phyloP scores from a whole-genome alignment of 2,113 vertebrate genomes.

The Rynchops niger region DNA sequence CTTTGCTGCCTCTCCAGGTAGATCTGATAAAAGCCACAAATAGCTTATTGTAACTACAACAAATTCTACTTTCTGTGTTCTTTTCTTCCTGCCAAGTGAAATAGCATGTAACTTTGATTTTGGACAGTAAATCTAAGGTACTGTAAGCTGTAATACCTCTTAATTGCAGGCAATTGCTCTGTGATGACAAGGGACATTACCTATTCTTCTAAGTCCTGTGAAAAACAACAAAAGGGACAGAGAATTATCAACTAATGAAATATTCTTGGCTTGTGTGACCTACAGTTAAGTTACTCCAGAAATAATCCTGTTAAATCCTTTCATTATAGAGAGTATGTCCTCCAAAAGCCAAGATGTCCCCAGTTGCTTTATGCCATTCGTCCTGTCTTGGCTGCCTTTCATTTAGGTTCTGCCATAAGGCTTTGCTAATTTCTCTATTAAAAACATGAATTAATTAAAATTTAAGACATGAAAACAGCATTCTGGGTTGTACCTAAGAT shows the following conservation, averaged over 20 bases:
- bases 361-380: background rate
- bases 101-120: background rate
- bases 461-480: background rate
- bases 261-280: background rate
- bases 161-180: background rate
- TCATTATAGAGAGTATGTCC: background rate
- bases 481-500: background rate
- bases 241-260: background rate
- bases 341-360: background rate
- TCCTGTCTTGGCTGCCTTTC: background rate
- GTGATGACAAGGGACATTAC: background rate
- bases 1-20: background rate
- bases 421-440: background rate
- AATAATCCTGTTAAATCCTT: background rate
- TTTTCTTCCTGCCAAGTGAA: constrained; percentile 8
- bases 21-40: background rate
- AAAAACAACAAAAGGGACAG: background rate
- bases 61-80: background rate
- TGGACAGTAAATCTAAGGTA: background rate
- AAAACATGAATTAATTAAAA: background rate
- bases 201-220: background rate
- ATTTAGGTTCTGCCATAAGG: background rate
- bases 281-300: background rate
- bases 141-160: background rate
- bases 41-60: background rate